Evolutionary conservation across 64 coral and sea anemone genomes (phyloP).

Genomic region (Acropora tenuis): DNA sequence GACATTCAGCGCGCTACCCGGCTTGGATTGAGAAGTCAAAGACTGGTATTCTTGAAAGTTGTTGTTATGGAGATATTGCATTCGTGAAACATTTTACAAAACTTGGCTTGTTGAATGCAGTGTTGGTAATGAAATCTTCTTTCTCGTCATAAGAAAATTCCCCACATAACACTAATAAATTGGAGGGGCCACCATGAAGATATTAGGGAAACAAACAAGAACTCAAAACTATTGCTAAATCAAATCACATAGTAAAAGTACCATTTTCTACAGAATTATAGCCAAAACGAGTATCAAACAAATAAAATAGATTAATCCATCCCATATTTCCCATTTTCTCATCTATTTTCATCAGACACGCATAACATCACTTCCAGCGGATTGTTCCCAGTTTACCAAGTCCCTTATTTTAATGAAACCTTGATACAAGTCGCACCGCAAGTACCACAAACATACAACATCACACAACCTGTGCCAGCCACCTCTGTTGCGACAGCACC

Average conservation of each 20-base stretch:
- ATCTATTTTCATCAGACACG: neutral
- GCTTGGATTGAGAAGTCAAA: too few relatives aligned
- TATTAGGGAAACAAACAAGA: neutral
- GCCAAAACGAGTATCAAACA: too few relatives aligned
- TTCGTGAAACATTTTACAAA: too few relatives aligned
- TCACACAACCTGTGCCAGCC: neutral
- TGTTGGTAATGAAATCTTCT: too few relatives aligned
- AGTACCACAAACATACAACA: neutral
- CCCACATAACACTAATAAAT: neutral
- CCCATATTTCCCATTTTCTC: neutral
- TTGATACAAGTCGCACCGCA: neutral
- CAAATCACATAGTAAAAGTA: too few relatives aligned
- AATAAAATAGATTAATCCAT: too few relatives aligned
- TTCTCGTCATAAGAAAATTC: neutral
- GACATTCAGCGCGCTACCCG: too few relatives aligned
- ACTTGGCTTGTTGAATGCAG: too few relatives aligned
- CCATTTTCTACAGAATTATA: too few relatives aligned
- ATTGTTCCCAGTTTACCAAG: neutral
- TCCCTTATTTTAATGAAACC: conserved; percentile 8
- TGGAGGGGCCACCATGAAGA: neutral
- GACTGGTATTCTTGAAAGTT: too few relatives aligned
- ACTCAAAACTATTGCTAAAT: too few relatives aligned
- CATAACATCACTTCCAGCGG: neutral
- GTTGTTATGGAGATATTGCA: too few relatives aligned
- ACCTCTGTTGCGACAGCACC: neutral